phyloP scores from a whole-genome alignment of 2,797 vertebrate genomes.

The Ceyx erithaca region DNA sequence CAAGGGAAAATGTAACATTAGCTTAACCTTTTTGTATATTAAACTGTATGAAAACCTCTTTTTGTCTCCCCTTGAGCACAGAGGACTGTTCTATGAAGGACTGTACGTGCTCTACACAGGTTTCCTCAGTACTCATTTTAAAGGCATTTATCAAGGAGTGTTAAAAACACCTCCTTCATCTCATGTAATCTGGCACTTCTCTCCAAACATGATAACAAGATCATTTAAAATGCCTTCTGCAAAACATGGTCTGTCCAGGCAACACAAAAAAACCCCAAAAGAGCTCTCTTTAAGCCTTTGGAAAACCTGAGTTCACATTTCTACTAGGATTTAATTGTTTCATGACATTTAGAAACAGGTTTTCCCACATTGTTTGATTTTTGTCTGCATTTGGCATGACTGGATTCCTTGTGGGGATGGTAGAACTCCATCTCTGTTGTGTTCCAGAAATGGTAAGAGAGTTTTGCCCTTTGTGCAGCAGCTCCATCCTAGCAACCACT shows the following conservation, averaged over 20 bases:
- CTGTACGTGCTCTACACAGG: neutral
- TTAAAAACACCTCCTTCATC: constrained; percentile 35
- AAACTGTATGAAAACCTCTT: constrained; percentile 50
- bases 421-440: neutral
- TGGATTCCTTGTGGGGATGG: neutral
- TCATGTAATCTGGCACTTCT: constrained; percentile 19
- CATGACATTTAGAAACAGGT: neutral
- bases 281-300: neutral
- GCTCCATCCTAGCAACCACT: accelerated
- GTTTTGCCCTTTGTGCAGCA: neutral
- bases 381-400: neutral
- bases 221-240: constrained; percentile 11
- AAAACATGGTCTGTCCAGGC: neutral
- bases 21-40: constrained; percentile 66
- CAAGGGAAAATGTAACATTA: constrained; percentile 44
- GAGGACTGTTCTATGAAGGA: constrained; percentile 24
- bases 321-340: neutral
- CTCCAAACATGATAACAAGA: constrained; percentile 23
- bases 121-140: constrained; percentile 28
- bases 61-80: neutral
- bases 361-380: neutral
- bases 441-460: neutral
- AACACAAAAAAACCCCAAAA: neutral
- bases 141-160: constrained; percentile 20
- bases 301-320: neutral